These are phyloP conservation scores for Helicoverpa assulta DNA, from an alignment of 2,888 invertebrate genomes.

Conservation along the genomic window DNA sequence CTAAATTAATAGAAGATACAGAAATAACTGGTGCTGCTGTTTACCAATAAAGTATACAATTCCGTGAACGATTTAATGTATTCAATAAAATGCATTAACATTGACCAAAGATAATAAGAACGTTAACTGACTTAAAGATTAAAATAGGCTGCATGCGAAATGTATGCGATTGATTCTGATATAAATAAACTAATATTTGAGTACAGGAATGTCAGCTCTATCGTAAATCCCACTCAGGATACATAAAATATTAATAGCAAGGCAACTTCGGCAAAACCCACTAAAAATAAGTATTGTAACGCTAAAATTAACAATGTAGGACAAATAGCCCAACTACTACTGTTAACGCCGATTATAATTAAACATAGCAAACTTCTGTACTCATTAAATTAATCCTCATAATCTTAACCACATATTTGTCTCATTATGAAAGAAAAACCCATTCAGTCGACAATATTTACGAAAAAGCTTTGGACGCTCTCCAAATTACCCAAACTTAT, in stretches of 20 bases:
- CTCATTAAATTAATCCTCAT: slow-evolving; percentile 26
- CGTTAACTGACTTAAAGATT: not conserved
- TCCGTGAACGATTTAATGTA: not conserved
- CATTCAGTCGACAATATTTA: slow-evolving; percentile 55
- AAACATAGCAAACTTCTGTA: not conserved
- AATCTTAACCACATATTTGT: slow-evolving; percentile 50
- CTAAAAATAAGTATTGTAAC: slow-evolving; percentile 11
- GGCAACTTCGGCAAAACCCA: not conserved
- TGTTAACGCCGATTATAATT: slow-evolving; percentile 3
- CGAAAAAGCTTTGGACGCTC: slow-evolving; percentile 75
- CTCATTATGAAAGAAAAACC: slow-evolving; percentile 55
- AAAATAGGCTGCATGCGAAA: not conserved
- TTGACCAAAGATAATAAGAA: not conserved
- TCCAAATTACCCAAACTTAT: slow-evolving; percentile 78
- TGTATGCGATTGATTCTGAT: slow-evolving; percentile 3
- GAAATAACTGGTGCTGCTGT: no score
- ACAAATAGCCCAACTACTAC: slow-evolving; percentile 14
- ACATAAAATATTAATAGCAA: slow-evolving; percentile 24
- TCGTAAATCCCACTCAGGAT: slow-evolving; percentile 37
- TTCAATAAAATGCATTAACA: slow-evolving; percentile 1
- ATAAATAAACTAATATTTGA: slow-evolving; percentile 25
- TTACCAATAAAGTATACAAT: not conserved
- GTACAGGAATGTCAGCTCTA: slow-evolving; percentile 27
- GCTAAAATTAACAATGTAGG: slow-evolving; percentile 2
- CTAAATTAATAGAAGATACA: no score